phyloP scores from a whole-genome alignment of 2,113 vertebrate genomes.

The Ivindomyrus marchei region DNA sequence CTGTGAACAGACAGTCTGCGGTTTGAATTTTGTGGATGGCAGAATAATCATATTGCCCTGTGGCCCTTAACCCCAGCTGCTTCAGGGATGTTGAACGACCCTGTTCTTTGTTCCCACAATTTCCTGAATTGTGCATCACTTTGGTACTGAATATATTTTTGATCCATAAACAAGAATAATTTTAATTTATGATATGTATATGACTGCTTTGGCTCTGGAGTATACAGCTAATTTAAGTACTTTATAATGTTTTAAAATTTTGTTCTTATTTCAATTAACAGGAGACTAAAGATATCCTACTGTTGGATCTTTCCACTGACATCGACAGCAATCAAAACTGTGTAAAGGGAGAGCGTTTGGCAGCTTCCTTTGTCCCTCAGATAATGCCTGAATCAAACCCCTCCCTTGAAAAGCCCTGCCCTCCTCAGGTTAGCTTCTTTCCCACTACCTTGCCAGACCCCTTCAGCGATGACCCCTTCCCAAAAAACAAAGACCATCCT shows the following conservation, averaged over 20 bases:
- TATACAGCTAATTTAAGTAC: not conserved
- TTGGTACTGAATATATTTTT: not conserved
- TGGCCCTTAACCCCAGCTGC: not conserved
- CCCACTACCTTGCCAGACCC: slow-evolving; percentile 81
- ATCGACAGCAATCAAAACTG: slow-evolving; percentile 86
- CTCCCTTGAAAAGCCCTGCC: slow-evolving; percentile 67
- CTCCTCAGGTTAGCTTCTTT: slow-evolving; percentile 78
- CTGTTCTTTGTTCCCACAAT: not conserved
- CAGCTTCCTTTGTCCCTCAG: slow-evolving; percentile 61
- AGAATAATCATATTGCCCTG: not conserved
- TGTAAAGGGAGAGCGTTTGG: slow-evolving; percentile 75
- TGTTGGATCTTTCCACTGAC: slow-evolving; percentile 93
- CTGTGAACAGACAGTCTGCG: not conserved
- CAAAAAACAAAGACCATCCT: slow-evolving; percentile 51
- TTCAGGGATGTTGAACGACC: not conserved
- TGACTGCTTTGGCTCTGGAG: not conserved
- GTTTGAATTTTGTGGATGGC: not conserved
- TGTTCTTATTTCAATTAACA: slow-evolving; percentile 60
- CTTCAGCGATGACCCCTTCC: slow-evolving; percentile 84
- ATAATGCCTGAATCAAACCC: slow-evolving; percentile 58
- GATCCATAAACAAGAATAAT: not conserved
- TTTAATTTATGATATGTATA: not conserved
- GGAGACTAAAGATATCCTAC: slow-evolving; percentile 85
- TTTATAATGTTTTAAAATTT: not conserved
- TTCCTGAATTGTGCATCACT: not conserved